Conservation (phyloP, 2,888 invertebrate genomes). For the Tipula lateralis region DNA sequence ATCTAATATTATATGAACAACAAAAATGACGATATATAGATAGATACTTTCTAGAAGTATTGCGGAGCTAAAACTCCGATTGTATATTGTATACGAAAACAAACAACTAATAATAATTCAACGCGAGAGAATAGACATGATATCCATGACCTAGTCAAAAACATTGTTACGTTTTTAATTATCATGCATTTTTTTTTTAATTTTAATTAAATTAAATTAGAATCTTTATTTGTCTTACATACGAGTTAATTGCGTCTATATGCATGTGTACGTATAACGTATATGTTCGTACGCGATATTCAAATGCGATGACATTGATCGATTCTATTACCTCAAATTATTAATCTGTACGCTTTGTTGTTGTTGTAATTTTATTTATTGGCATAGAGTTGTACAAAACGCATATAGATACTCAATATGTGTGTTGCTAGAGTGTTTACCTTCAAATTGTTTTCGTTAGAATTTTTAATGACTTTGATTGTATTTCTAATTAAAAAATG, state of each 20-base stretch:
- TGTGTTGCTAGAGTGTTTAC: not conserved
- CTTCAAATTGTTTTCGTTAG: not conserved
- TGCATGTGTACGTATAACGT: not conserved
- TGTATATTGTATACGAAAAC: not conserved
- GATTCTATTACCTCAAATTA: not conserved
- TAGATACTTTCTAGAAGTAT: not conserved
- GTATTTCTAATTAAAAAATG: not conserved
- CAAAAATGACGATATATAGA: not conserved
- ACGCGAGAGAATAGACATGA: constrained; percentile 20
- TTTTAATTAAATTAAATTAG: constrained; percentile 24
- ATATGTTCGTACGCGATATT: not conserved
- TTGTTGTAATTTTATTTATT: not conserved
- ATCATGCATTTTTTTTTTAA: not conserved
- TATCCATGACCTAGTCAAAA: constrained; percentile 28
- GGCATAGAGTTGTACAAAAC: not conserved
- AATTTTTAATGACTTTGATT: not conserved
- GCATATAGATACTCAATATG: not conserved
- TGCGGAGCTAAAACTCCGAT: not conserved
- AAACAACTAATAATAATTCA: not conserved
- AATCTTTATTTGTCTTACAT: constrained; percentile 2
- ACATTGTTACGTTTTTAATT: constrained; percentile 25
- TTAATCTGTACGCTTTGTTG: not conserved
- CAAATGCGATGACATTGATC: not conserved
- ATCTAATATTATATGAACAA: not conserved
- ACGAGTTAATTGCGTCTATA: too few species aligned